phyloP scores from a whole-genome alignment of 2,113 vertebrate genomes.

The Empidonax alnorum region DNA sequence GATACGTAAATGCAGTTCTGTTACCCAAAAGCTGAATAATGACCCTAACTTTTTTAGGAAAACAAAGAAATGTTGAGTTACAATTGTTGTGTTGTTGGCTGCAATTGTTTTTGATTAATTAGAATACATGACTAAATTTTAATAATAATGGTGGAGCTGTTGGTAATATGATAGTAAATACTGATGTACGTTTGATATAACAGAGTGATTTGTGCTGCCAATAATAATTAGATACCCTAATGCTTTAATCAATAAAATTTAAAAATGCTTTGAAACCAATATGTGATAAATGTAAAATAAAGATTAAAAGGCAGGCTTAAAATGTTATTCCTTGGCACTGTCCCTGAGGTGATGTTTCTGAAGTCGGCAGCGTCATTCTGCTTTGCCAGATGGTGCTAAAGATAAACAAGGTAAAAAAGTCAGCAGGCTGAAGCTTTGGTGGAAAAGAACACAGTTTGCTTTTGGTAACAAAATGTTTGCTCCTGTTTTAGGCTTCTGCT shows the following conservation, averaged over 20 bases:
- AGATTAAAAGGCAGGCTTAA: background rate
- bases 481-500: background rate
- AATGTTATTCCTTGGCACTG: background rate
- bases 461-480: background rate
- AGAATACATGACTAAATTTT: background rate
- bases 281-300: background rate
- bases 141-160: background rate
- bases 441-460: background rate
- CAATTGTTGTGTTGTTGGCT: background rate
- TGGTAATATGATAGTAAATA: slow-evolving; percentile 4
- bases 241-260: slow-evolving; percentile 20
- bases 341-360: background rate
- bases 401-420: background rate
- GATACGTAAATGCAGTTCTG: background rate
- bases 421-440: background rate
- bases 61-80: background rate
- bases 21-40: background rate
- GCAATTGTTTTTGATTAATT: background rate
- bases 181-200: background rate
- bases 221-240: background rate
- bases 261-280: background rate
- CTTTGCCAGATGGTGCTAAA: background rate
- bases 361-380: background rate
- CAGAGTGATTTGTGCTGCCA: background rate
- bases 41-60: background rate